Conservation (phyloP, 2,797 vertebrate genomes). For the Acipenser transmontanus region DNA sequence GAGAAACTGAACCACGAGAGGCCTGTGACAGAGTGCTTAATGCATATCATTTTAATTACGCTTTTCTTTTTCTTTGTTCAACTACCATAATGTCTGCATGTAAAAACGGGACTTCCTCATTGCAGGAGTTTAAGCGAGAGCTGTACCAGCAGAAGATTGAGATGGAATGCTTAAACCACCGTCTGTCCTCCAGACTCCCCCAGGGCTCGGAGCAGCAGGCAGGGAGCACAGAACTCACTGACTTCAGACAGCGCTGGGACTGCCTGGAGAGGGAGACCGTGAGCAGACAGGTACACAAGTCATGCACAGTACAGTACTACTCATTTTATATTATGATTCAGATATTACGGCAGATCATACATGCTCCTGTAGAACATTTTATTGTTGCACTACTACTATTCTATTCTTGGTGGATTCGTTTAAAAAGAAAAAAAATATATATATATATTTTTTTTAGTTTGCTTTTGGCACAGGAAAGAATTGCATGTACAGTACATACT, state of each 20-base stretch:
- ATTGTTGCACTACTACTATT: neutral
- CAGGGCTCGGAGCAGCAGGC: constrained; percentile 45
- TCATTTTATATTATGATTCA: no score
- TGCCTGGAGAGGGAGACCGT: constrained; percentile 72
- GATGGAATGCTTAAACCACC: constrained; percentile 74
- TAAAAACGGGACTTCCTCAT: neutral
- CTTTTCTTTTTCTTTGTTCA: neutral
- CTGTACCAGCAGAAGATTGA: constrained; percentile 84
- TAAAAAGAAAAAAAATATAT: no score
- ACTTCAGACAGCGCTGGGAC: constrained; percentile 78
- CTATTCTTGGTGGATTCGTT: no score
- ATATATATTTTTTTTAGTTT: no score
- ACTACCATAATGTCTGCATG: neutral
- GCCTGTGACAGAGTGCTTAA: no score
- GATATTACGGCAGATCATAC: no score
- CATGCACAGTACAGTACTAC: no score
- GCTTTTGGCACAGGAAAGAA: no score
- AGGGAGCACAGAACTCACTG: constrained; percentile 45
- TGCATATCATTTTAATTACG: no score
- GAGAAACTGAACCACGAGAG: neutral
- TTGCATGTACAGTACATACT: no score
- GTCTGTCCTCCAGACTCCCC: constrained; percentile 57
- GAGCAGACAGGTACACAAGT: constrained; percentile 63
- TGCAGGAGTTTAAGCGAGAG: constrained; percentile 77
- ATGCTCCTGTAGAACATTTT: no score